These are phyloP conservation scores for Stigmatopora nigra DNA, from an alignment of 2,113 vertebrate species.

Conservation along the genomic window DNA sequence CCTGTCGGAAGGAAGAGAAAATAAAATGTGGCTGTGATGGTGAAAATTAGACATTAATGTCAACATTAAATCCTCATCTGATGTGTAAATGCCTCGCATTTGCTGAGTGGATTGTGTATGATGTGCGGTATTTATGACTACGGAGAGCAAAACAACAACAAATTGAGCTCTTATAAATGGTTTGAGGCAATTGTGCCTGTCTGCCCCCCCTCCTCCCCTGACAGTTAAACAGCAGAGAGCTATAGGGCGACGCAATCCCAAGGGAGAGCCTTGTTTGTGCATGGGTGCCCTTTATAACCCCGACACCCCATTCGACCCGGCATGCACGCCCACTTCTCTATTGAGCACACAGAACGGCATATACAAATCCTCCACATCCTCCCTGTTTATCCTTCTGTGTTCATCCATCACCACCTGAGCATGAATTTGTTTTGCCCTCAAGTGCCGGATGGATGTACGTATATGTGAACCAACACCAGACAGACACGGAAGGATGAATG, in stretches of 20 bases:
- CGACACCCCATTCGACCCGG: constrained; percentile 7
- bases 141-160: constrained; percentile 60
- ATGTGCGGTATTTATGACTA: constrained; percentile 57
- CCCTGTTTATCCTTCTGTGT: constrained; percentile 41
- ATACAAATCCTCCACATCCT: constrained; percentile 54
- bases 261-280: constrained; percentile 56
- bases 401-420: constrained; percentile 41
- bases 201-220: constrained; percentile 38
- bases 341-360: constrained; percentile 48
- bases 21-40: constrained; percentile 25
- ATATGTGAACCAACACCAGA: constrained; percentile 6
- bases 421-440: constrained; percentile 43
- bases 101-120: constrained; percentile 39
- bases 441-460: constrained; percentile 31
- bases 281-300: constrained; percentile 52
- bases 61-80: constrained; percentile 46
- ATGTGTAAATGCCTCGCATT: constrained; percentile 48
- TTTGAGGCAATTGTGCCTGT: constrained; percentile 53
- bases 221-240: constrained; percentile 55
- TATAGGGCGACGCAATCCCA: constrained; percentile 55
- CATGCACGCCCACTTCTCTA: constrained; percentile 14
- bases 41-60: constrained; percentile 37
- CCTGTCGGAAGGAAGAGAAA: constrained; percentile 61
- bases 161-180: constrained; percentile 68
- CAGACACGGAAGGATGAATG: constrained; percentile 23